These are phyloP conservation scores for Parus major DNA, from an alignment of 2,113 vertebrate genomes.

Conservation along the genomic window DNA sequence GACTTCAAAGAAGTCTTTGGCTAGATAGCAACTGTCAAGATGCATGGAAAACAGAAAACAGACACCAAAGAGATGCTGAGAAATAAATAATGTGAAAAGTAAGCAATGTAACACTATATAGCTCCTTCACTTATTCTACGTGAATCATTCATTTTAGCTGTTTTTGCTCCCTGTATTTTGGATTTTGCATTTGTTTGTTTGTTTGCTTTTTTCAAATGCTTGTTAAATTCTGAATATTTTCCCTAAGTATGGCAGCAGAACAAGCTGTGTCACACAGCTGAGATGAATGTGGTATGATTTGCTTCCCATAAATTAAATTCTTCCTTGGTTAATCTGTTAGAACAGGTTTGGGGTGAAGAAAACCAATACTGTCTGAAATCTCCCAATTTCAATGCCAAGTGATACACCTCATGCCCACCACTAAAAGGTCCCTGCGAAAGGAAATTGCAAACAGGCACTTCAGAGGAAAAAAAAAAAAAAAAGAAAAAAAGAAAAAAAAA, in stretches of 20 bases:
- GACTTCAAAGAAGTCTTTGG: neutral
- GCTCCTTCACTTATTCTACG: neutral
- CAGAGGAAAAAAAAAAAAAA: neutral
- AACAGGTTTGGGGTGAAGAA: neutral
- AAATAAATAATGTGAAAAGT: neutral
- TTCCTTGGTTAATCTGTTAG: conserved; percentile 11
- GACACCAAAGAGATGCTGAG: neutral
- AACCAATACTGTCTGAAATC: neutral
- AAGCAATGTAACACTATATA: neutral
- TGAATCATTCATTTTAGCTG: neutral
- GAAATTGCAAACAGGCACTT: neutral
- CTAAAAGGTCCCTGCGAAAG: neutral
- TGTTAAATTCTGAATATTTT: neutral
- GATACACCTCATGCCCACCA: neutral
- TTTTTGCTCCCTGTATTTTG: neutral
- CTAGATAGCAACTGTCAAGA: neutral
- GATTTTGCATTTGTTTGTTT: neutral
- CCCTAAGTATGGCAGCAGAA: neutral
- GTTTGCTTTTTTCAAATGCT: neutral
- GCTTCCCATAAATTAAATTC: neutral
- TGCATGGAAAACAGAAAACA: neutral
- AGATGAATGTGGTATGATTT: neutral
- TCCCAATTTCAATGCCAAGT: neutral
- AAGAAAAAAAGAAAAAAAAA: neutral
- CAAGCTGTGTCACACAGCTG: neutral